phyloP scores from a whole-genome alignment of 1,140 invertebrate genomes.

The Leptinotarsa undecemlineata region DNA sequence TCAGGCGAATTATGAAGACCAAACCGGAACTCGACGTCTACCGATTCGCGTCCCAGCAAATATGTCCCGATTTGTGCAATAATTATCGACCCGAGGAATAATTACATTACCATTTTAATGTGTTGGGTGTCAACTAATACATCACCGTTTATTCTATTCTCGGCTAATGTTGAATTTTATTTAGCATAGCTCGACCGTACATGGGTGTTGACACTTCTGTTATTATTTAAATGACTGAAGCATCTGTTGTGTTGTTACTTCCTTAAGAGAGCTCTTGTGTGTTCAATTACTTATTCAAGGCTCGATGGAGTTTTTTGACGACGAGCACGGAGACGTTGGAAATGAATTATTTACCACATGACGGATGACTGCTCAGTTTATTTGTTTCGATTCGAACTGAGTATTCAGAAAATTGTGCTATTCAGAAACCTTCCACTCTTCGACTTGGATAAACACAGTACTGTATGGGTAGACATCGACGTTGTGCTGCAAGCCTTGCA shows the following conservation, averaged over 20 bases:
- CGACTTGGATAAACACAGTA: too few relatives aligned
- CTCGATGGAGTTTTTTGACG: neutral
- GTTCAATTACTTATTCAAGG: constrained; percentile 5
- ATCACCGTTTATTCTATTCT: neutral
- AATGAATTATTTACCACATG: neutral
- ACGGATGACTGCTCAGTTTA: neutral
- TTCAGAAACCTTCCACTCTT: too few relatives aligned
- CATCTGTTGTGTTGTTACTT: constrained; percentile 2
- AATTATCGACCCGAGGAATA: neutral
- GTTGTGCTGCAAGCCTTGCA: too few relatives aligned
- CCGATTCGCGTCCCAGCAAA: neutral
- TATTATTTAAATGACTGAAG: neutral
- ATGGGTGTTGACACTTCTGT: constrained; percentile 5
- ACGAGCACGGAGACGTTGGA: neutral
- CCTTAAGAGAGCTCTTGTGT: neutral
- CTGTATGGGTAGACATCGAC: too few relatives aligned
- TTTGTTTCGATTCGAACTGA: too few relatives aligned
- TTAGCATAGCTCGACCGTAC: neutral
- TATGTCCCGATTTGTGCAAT: constrained; percentile 2
- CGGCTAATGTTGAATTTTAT: neutral
- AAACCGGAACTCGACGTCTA: too few relatives aligned
- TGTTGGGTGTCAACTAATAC: constrained; percentile 3
- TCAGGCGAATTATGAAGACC: too few relatives aligned
- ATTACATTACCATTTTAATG: constrained; percentile 5
- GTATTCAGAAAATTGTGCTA: too few relatives aligned